Evolutionary conservation across 2,797 vertebrate genomes (phyloP).

Genomic region (Coccyzus lansbergi): DNA sequence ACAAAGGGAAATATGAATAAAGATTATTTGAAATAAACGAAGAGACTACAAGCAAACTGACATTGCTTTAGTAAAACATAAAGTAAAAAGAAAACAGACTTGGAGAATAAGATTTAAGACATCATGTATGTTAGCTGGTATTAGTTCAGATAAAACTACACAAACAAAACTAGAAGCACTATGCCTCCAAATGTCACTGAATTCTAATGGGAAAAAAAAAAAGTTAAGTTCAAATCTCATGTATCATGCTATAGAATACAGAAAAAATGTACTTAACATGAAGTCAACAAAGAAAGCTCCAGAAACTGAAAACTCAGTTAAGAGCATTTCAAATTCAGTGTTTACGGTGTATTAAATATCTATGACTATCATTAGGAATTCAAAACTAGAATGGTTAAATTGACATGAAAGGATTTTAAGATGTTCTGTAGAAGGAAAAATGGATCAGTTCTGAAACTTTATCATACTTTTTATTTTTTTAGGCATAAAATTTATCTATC

Average conservation of each 20-base stretch:
- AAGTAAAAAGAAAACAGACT: neutral
- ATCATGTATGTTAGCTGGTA: neutral
- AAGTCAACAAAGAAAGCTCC: neutral
- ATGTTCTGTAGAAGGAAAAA: neutral
- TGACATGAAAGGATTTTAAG: neutral
- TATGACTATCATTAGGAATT: neutral
- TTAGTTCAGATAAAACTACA: neutral
- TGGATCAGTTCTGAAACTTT: neutral
- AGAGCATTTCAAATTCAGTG: neutral
- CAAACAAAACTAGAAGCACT: neutral
- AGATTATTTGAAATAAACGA: neutral
- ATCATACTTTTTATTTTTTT: neutral
- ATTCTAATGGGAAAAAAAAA: neutral
- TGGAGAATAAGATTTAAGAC: neutral
- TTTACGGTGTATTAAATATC: neutral
- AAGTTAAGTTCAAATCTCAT: neutral
- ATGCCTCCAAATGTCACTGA: neutral
- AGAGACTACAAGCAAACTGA: neutral
- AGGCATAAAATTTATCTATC: too few species aligned
- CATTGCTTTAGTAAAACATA: neutral
- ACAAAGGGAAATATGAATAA: neutral
- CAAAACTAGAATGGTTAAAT: neutral
- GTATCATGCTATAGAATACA: neutral
- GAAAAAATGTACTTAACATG: neutral
- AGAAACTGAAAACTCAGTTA: neutral